Percentiles rank a stretch among this genome's conserved stretches.
Evolutionary conservation across 2,888 invertebrate species (phyloP).

Genomic region (Ophioninae sp.): DNA sequence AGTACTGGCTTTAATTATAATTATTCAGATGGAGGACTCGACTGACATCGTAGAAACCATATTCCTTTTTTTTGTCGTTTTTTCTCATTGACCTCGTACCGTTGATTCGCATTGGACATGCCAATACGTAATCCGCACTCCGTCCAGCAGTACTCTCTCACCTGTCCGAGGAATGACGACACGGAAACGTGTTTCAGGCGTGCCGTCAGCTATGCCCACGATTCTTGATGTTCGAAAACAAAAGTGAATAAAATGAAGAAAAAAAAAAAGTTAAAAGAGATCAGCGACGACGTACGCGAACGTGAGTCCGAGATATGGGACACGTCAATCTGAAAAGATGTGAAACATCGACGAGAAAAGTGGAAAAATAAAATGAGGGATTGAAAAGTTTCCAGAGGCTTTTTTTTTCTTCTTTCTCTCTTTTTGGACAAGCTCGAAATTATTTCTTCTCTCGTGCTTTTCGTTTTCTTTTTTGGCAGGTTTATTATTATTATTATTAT

Average conservation of each 20-base stretch:
- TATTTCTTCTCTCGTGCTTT: conserved; percentile 1
- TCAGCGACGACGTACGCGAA: neutral
- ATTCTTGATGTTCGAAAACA: neutral
- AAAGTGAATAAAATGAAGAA: neutral
- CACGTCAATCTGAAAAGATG: conserved; percentile 6
- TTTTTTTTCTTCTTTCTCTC: neutral
- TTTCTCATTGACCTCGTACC: conserved; percentile 12
- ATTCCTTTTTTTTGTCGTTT: conserved; percentile 31
- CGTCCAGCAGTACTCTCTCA: neutral
- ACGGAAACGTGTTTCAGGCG: conserved; percentile 28
- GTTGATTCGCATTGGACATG: conserved; percentile 27
- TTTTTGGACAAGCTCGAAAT: neutral
- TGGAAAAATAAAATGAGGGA: neutral
- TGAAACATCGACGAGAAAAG: conserved; percentile 22
- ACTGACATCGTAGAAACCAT: neutral
- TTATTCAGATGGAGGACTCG: neutral
- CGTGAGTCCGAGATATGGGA: conserved; percentile 22
- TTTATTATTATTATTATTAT: neutral
- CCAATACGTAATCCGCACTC: conserved; percentile 34
- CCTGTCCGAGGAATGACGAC: neutral
- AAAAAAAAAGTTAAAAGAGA: neutral
- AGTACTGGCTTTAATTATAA: neutral
- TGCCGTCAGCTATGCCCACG: neutral
- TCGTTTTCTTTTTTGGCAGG: neutral
- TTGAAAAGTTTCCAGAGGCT: conserved; percentile 9